phyloP scores from a whole-genome alignment of 2,113 vertebrate genomes.

The Paradoxurus hermaphroditus region DNA sequence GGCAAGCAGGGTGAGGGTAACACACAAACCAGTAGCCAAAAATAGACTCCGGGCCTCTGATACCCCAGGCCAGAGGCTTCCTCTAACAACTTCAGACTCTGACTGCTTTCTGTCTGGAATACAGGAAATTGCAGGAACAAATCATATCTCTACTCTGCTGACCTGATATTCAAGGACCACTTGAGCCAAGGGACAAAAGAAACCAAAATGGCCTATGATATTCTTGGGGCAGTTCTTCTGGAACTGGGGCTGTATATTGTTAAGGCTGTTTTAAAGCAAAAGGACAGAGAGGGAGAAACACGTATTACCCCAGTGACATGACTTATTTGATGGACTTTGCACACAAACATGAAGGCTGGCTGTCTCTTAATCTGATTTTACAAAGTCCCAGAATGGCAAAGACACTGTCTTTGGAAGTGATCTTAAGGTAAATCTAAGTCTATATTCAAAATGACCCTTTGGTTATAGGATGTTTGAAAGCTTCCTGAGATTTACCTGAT shows the following conservation, averaged over 20 bases:
- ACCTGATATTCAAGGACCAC: background rate
- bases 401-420: background rate
- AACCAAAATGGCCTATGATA: background rate
- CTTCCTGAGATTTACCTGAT: background rate
- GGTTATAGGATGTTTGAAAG: background rate
- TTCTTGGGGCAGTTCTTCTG: background rate
- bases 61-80: background rate
- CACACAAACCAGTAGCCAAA: background rate
- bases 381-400: background rate
- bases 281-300: background rate
- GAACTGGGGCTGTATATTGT: background rate
- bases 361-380: background rate
- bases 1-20: background rate
- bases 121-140: background rate
- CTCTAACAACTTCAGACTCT: background rate
- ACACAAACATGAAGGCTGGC: background rate
- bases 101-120: background rate
- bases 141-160: background rate
- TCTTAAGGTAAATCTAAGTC: background rate
- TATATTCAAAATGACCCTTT: background rate
- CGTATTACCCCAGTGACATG: background rate
- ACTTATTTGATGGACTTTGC: background rate
- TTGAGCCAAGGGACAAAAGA: constrained; percentile 14
- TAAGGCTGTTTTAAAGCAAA: background rate
- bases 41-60: background rate